Evolutionary conservation across 2,113 vertebrate genomes (phyloP).

Genomic region (Calypte anna): DNA sequence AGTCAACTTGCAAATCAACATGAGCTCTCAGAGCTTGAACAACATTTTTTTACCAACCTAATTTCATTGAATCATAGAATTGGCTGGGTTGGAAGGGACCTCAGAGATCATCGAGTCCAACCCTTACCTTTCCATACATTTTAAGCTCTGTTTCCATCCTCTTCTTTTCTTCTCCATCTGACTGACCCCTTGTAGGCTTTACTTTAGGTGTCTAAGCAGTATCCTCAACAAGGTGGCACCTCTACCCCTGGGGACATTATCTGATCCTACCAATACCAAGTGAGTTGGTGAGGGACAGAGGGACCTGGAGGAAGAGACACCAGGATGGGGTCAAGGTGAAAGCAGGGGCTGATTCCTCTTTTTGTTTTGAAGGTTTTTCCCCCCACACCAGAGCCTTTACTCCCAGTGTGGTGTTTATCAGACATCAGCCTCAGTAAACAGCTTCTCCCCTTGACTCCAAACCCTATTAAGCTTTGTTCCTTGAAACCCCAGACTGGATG

Average conservation of each 20-base stretch:
- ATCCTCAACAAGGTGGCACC: neutral
- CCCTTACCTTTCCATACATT: neutral
- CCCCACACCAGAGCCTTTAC: fast-evolving
- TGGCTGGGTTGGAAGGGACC: no score
- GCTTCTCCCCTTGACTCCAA: neutral
- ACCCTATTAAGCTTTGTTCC: neutral
- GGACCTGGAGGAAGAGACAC: neutral
- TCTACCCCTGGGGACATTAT: neutral
- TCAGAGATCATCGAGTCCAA: no score
- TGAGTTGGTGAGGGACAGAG: neutral
- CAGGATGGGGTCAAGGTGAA: neutral
- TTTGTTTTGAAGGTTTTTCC: neutral
- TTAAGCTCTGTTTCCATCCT: neutral
- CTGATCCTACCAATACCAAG: neutral
- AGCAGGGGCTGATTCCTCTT: fast-evolving
- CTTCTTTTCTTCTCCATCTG: fast-evolving
- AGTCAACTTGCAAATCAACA: neutral
- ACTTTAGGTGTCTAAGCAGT: neutral
- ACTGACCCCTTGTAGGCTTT: neutral
- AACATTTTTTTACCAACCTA: neutral
- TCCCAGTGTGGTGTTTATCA: fast-evolving
- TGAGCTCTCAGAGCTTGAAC: neutral
- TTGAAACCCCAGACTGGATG: neutral
- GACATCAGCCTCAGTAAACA: neutral
- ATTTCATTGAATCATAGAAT: neutral